Evolutionary conservation across 2,113 vertebrate species (phyloP).

Genomic region (Daubentonia madagascariensis): DNA sequence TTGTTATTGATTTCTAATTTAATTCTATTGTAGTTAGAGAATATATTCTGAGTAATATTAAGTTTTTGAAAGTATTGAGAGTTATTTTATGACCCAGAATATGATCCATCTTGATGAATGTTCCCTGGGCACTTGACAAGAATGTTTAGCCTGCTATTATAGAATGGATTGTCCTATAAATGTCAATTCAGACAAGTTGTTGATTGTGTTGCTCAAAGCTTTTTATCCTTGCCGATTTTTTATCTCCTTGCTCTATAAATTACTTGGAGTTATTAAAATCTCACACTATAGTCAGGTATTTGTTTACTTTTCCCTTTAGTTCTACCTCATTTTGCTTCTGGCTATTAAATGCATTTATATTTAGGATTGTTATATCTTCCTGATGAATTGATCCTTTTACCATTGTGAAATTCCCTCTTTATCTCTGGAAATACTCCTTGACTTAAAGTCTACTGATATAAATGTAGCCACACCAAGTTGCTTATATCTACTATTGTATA

Average conservation of each 20-base stretch:
- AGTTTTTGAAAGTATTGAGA: neutral
- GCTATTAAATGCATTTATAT: neutral
- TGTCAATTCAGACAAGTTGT: neutral
- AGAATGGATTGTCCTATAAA: neutral
- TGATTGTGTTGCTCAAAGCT: neutral
- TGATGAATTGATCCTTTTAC: neutral
- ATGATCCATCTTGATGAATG: neutral
- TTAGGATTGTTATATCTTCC: neutral
- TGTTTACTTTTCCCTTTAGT: neutral
- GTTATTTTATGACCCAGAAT: neutral
- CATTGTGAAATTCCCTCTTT: neutral
- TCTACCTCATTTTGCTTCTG: neutral
- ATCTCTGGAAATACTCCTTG: neutral
- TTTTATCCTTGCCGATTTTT: neutral
- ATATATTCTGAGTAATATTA: neutral
- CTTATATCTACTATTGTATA: neutral
- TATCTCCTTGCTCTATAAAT: neutral
- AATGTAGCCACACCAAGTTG: neutral
- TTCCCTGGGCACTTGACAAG: neutral
- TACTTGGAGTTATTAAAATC: constrained; percentile 30
- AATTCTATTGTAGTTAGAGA: neutral
- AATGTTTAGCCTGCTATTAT: neutral
- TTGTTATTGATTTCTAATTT: neutral
- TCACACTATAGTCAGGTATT: neutral
- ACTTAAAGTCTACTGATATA: neutral